Conservation (phyloP, 2,888 invertebrate species). For the Ceramica pisi region DNA sequence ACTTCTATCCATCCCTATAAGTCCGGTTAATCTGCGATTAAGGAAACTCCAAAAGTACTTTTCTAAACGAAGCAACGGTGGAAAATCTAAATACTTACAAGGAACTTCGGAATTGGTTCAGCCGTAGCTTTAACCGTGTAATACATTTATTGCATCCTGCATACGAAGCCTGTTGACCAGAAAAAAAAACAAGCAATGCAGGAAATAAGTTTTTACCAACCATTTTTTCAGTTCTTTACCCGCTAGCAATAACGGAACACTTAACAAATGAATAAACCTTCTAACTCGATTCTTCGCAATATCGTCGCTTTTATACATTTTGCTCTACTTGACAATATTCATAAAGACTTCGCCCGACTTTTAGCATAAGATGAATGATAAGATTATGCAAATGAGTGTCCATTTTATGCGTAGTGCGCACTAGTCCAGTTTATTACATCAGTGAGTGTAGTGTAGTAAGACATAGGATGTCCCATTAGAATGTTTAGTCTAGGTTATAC, state of each 20-base stretch:
- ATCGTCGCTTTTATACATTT: slow-evolving; percentile 15
- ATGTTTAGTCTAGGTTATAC: not conserved
- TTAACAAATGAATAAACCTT: slow-evolving; percentile 11
- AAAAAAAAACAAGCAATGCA: slow-evolving; percentile 12
- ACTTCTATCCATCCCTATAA: not conserved
- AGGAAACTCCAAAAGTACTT: not conserved
- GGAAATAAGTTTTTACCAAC: slow-evolving; percentile 28
- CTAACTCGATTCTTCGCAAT: slow-evolving; percentile 16
- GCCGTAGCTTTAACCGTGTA: not conserved
- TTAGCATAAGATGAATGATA: slow-evolving; percentile 26
- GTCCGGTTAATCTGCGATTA: not conserved
- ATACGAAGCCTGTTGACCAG: not conserved
- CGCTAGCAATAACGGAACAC: slow-evolving; percentile 17
- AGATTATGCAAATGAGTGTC: slow-evolving; percentile 37
- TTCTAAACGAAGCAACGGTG: not conserved
- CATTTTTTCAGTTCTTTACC: not conserved
- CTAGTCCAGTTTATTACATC: not conserved
- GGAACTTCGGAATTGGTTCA: not conserved
- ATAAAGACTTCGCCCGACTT: slow-evolving; percentile 20
- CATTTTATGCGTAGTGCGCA: slow-evolving; percentile 33
- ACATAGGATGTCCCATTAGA: not conserved
- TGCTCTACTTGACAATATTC: slow-evolving; percentile 26
- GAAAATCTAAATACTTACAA: not conserved
- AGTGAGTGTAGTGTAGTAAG: not conserved
- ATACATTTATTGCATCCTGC: slow-evolving; percentile 25